Base-by-base conservation (phyloP, 2,888 invertebrate genomes). In the Hyposoter didymator region DNA sequence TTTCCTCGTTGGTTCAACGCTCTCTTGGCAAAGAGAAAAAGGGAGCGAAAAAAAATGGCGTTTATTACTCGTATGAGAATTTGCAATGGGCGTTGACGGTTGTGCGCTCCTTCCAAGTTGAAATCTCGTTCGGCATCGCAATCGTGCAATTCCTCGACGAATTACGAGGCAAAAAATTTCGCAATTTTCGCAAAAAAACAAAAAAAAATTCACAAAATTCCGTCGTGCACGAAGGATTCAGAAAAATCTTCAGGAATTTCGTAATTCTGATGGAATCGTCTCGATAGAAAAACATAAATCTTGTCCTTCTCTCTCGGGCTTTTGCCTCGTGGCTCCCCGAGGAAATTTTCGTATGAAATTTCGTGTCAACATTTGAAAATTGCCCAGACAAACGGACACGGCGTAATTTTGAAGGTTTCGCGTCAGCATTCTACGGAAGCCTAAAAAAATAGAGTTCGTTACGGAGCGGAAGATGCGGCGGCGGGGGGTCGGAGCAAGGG, bases 31-130 rank as follows among this genome's bases (percentile, higher is more conserved):
- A 43, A 55, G 72, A 72, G n/a, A 32, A n/a, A 52, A 52, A 52
- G 35, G 55, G n/a, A 35, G 28, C 12, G 28, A 35, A 52, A 52
- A 35, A 59, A 76, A 72, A 81, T 76, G 76, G 28, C 45, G 67
- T 84, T 73, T 82, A 52, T 74, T 73, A 72, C 62, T 49, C 67
- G 72, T 73, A 69, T 66, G 72, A 22, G 47, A 67, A 14, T 69
- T 19, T 67, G 22, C 59, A 10, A 43, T 39, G 49, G 45, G 64
- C 76, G 62, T 78, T 52, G 43, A 39, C 72, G 32, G 12, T 39
- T 72, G 5, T 45, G 52, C 19, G 59, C 39, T 72, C 19, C 35
- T 72, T 35, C 59, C 4, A 59, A 59, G 28, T 59, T 28, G 28
- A 59, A 1, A 59, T 28, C 28, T 14, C 1, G 59, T 52, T 32